These are phyloP conservation scores for Teinopalpus imperialis DNA, from an alignment of 2,888 invertebrate genomes.

Conservation along the genomic window DNA sequence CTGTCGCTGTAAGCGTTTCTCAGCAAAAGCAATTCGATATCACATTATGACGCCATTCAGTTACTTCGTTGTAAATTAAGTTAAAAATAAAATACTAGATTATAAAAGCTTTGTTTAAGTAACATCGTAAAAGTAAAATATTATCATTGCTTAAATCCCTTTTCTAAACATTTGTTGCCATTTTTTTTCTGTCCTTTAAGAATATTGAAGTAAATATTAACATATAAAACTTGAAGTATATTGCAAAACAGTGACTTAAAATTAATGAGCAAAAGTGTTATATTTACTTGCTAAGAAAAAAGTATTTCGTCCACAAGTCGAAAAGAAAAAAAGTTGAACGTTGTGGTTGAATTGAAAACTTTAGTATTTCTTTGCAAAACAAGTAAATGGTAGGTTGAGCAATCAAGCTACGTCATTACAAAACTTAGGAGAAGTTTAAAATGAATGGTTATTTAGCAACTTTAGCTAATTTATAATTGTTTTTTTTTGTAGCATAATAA, in stretches of 20 bases:
- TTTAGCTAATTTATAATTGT: no score
- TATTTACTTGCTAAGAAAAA: constrained; percentile 21
- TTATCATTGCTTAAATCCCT: no score
- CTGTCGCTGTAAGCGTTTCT: no score
- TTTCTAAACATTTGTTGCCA: constrained; percentile 9
- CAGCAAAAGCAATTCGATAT: no score
- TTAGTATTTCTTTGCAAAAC: constrained; percentile 25
- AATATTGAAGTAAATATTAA: background rate
- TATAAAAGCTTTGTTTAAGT: no score
- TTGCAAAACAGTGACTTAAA: constrained; percentile 13
- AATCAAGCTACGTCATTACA: constrained; percentile 47
- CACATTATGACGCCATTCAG: no score
- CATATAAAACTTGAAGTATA: constrained; percentile 2
- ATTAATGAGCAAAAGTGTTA: constrained; percentile 22
- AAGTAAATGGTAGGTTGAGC: constrained; percentile 28
- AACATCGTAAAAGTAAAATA: no score
- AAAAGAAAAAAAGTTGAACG: constrained; percentile 21
- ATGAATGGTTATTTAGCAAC: constrained; percentile 33
- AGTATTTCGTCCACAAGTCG: constrained; percentile 20
- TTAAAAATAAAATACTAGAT: no score
- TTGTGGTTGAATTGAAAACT: constrained; percentile 23
- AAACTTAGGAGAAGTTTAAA: constrained; percentile 45
- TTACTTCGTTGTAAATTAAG: no score
- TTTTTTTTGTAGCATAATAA: no score
- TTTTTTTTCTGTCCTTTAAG: no score